Evolutionary conservation across 1,140 invertebrate species (phyloP), one percentile per base, ranked within the genome.

Genomic region (Cotesia typhae): DNA sequence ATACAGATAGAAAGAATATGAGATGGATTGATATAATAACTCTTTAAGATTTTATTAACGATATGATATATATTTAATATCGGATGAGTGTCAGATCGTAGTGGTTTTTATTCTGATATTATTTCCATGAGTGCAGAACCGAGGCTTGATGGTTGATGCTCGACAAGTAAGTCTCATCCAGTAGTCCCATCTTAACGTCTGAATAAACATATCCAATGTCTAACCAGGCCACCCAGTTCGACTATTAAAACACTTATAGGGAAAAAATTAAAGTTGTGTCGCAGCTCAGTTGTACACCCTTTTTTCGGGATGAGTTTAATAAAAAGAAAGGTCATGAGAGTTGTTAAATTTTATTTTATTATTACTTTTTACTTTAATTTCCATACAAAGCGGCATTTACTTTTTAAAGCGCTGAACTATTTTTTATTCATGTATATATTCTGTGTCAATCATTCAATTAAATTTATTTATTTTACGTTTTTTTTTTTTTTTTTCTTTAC

Each of bases 161-260:
- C 77, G 78, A 79, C 81, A 78, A 77, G 77, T 78, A 78, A 77
- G 77, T 78, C 76, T 78, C 75, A 28, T 28, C 28, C 28, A 28
- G 28, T 80, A 70, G 75, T 82, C 77, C 76, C 73, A 74, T 83
- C 80, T 80, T 80, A 70, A 77, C 77, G 78, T 82, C 85, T 87
- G 83, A 85, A 85, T 85, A 86, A 87, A 86, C 85, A 87, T 81
- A 84, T 85, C 81, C 65, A 73, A 77, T 83, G 80, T 82, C 82
- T 80, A 79, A 70, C 74, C 63, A 74, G 84, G 80, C 84, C 84
- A 85, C 85, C 85, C 84, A 85, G 81, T 79, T 74, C 74, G 77
- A 77, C 79, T 79, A 84, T 84, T 83, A 84, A 83, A 85, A 84
- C 79, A 75, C 83, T 84, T 84, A 83, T 84, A 77, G 78, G 80